Base-by-base conservation (phyloP, 2,888 invertebrate species). In the Agonopterix alstromeriana region DNA sequence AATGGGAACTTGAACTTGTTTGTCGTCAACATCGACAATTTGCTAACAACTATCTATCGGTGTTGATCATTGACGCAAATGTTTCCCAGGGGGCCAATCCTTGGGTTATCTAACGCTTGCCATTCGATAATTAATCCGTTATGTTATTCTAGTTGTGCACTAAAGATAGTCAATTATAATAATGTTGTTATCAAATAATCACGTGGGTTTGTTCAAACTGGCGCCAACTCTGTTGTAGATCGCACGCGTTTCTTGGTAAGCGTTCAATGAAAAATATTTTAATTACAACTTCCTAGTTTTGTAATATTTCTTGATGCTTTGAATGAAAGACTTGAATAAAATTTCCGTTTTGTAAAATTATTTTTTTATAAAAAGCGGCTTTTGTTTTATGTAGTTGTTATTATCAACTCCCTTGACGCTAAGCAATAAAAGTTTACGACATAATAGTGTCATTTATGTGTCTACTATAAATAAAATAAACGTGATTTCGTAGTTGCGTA, bases 11-110 rank as follows among this genome's bases (percentile, higher is more conserved):
- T 77, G 72, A 77, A 72, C 78, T 60, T 51, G 51, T 48, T 56
- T 49, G 53, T 62, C 58, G 61, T 77, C 72, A 78, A 75, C 71
- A 80, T 69, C 52, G 27, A 5, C 27, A 27, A 27, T 27, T 27
- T 5, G 27, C 27, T 27, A 27, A 1, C 27, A 27, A 27, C 55
- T 59, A 57, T 63, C 56, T 59, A 67, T 63, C 63, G 50, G 52
- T 66, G 51, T 66, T 65, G 57, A 70, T 58, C 65, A 71, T 71
- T 85, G 85, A 85, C 82, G 85, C 73, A 85, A 74, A 65, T 73
- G 56, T 59, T 61, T 27, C 58, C 63, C 56, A 58, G 59, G 67
- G 67, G 68, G 66, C 65, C 65, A 65, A 60, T 67, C 57, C 54
- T 64, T 69, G 64, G 82, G 80, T 84, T 82, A 84, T 81, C 79